These are phyloP conservation scores for Drosophila nasuta DNA, from an alignment of 1,140 invertebrate species.

Conservation along the genomic window DNA sequence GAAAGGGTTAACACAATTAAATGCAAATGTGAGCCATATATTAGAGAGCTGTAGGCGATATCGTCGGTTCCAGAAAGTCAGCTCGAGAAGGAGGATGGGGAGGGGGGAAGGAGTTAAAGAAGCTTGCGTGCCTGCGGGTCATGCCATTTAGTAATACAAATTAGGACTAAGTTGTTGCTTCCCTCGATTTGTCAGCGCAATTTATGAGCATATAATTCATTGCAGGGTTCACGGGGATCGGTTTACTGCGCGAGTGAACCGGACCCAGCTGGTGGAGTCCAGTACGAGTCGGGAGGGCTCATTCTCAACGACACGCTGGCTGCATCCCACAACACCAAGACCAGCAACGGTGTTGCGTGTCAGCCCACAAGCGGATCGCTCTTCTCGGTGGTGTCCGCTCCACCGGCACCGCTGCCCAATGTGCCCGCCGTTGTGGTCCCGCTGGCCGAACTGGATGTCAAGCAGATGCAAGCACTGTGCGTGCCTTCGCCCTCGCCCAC, in stretches of 20 bases:
- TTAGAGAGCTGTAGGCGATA: constrained; percentile 22
- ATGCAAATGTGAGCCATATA: constrained; percentile 29
- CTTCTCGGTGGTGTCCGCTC: constrained; percentile 87
- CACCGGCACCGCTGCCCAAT: constrained; percentile 83
- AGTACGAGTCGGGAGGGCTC: constrained; percentile 84
- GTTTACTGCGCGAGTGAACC: constrained; percentile 85
- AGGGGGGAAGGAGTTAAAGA: not conserved
- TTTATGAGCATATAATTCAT: constrained; percentile 27
- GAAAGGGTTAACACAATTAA: constrained; percentile 55
- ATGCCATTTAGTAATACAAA: constrained; percentile 36
- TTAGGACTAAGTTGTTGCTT: constrained; percentile 41
- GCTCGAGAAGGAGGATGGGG: not conserved
- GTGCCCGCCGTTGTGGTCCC: constrained; percentile 55
- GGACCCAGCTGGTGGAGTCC: constrained; percentile 84
- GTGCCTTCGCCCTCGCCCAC: constrained; percentile 45
- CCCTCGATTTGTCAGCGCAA: constrained; percentile 29
- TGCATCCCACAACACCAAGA: constrained; percentile 80
- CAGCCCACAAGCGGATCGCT: constrained; percentile 85
- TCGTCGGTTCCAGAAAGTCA: constrained; percentile 4
- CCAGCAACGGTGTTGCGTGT: constrained; percentile 36
- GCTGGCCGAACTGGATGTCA: constrained; percentile 82
- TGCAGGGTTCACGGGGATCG: constrained; percentile 85
- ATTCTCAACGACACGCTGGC: constrained; percentile 59
- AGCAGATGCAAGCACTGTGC: constrained; percentile 66
- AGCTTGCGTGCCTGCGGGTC: constrained; percentile 28